Evolutionary conservation across 2,888 invertebrate genomes (phyloP).

Genomic region (Synergus laeviventris): DNA sequence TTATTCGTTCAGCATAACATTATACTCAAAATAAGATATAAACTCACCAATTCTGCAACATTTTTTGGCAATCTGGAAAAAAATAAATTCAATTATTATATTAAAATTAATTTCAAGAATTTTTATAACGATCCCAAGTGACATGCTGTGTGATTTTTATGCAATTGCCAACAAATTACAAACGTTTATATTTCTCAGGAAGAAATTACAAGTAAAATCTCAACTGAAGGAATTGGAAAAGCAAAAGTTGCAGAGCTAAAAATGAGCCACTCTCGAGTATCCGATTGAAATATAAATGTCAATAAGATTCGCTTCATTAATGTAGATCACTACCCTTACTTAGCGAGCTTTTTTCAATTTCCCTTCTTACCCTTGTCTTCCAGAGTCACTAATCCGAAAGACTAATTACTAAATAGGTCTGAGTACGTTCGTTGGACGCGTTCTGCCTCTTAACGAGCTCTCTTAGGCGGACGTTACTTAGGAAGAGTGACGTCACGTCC

Average conservation of each 20-base stretch:
- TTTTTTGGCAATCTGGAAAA: neutral
- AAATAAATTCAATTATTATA: neutral
- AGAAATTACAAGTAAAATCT: neutral
- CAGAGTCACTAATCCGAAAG: conserved; percentile 42
- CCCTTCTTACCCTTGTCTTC: neutral
- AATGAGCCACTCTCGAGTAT: conserved; percentile 7
- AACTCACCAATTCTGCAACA: neutral
- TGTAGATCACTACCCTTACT: conserved; percentile 30
- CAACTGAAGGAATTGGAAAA: neutral
- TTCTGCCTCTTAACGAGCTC: conserved; percentile 43
- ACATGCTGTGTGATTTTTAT: no score
- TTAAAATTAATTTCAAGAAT: neutral
- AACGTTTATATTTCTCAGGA: no score
- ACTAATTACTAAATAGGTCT: conserved; percentile 56
- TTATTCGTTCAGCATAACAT: neutral
- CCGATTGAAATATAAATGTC: conserved; percentile 31
- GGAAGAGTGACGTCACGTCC: conserved; percentile 55
- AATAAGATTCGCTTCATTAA: conserved; percentile 37
- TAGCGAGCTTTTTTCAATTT: conserved; percentile 38
- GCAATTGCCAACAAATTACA: no score
- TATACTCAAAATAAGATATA: neutral
- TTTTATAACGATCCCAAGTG: no score
- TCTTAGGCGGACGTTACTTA: conserved; percentile 43
- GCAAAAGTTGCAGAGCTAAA: neutral
- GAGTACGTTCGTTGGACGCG: conserved; percentile 44